Evolutionary conservation across 2,797 vertebrate genomes (phyloP).

Genomic region (Benthosema pterotum): DNA sequence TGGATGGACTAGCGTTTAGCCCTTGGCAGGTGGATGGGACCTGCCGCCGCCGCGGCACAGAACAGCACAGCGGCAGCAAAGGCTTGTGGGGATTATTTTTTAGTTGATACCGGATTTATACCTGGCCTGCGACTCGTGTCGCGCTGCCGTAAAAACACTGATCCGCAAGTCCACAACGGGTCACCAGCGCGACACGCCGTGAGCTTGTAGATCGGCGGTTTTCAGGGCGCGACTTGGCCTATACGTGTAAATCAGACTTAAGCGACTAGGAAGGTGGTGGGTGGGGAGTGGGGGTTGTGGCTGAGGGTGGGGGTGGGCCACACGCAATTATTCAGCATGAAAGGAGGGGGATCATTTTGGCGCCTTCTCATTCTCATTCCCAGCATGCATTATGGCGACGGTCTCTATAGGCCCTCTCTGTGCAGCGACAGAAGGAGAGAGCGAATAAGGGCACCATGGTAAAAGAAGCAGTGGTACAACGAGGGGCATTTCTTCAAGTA

Average conservation of each 20-base stretch:
- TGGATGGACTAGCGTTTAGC: conserved; percentile 99
- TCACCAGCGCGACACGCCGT: too few relatives aligned
- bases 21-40: conserved; percentile 96
- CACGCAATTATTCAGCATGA: conserved; percentile 98
- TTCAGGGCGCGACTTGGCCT: too few relatives aligned
- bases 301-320: conserved; percentile 78
- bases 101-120: not conserved
- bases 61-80: conserved; percentile 83
- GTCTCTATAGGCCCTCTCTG: conserved; percentile 73
- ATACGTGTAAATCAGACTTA: conserved; percentile 20
- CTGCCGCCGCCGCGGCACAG: too few relatives aligned
- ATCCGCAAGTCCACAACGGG: too few relatives aligned
- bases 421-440: conserved; percentile 42
- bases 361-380: conserved; percentile 93
- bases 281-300: conserved; percentile 16
- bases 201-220: too few relatives aligned
- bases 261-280: conserved; percentile 44
- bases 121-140: too few relatives aligned
- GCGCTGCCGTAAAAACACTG: too few relatives aligned
- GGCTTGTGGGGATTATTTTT: conserved; percentile 85
- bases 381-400: conserved; percentile 83
- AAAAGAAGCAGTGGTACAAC: not conserved
- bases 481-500: too few relatives aligned
- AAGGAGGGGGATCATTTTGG: conserved; percentile 85
- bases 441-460: not conserved